Percentiles rank a stretch among this genome's conserved stretches.
These are phyloP conservation scores for Pterois miles DNA, from an alignment of 2,797 vertebrate genomes.

Conservation along the genomic window DNA sequence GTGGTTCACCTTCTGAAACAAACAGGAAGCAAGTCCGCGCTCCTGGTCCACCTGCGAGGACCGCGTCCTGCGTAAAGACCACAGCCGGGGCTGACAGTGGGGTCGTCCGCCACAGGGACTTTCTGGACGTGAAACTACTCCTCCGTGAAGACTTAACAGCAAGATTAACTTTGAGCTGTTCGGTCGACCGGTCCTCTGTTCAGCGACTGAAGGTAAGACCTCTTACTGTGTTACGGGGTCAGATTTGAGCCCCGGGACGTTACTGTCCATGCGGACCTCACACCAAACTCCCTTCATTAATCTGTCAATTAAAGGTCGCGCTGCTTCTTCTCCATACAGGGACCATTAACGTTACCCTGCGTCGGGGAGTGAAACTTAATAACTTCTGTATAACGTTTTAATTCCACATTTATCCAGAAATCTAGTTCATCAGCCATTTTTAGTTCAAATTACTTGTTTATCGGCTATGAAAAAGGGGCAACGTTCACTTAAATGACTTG, in stretches of 20 bases:
- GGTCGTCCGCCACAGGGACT: neutral
- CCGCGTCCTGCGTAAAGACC: neutral
- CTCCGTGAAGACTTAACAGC: neutral
- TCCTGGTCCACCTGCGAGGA: slow-evolving; percentile 24
- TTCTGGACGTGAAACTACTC: neutral
- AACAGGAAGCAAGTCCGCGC: slow-evolving; percentile 74
- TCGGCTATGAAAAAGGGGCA: neutral
- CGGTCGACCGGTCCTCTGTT: neutral
- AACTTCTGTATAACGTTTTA: neutral
- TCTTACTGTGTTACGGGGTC: neutral
- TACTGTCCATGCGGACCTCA: neutral
- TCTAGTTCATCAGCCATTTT: neutral
- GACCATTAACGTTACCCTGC: neutral
- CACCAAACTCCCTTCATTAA: neutral
- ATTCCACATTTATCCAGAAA: neutral
- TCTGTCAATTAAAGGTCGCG: neutral
- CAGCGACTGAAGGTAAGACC: slow-evolving; percentile 54
- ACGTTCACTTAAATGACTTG: too few species aligned
- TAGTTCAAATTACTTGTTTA: neutral
- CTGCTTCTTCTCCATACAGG: neutral
- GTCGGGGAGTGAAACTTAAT: neutral
- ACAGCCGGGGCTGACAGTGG: neutral
- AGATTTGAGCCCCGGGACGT: neutral
- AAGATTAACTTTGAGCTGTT: slow-evolving; percentile 14
- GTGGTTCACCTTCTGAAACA: slow-evolving; percentile 60